phyloP scores from a whole-genome alignment of 64 coral and sea anemone species.

The Catalaphyllia jardinei region DNA sequence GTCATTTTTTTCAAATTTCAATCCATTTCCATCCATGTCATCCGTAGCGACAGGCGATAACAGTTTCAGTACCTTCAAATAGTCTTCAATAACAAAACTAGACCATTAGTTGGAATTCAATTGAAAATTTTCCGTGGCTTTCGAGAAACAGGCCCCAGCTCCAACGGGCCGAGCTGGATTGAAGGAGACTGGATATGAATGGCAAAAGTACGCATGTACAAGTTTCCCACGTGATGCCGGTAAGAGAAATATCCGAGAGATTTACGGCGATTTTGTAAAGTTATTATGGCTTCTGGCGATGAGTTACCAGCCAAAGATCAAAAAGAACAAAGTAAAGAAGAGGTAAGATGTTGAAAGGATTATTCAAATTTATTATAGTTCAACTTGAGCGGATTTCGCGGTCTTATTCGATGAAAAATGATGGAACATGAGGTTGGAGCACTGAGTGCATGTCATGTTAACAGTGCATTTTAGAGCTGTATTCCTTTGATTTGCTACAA shows the following conservation, averaged over 20 bases:
- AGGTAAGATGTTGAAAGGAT: constrained; percentile 33
- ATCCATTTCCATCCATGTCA: too few species aligned
- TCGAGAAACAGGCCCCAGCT: too few species aligned
- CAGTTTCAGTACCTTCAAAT: too few species aligned
- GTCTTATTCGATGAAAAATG: neutral
- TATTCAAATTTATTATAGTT: constrained; percentile 13
- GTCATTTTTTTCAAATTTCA: too few species aligned
- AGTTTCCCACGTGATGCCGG: constrained; percentile 72
- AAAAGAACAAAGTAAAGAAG: constrained; percentile 56
- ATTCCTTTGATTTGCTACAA: neutral
- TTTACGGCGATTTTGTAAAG: constrained; percentile 24
- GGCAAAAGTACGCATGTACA: constrained; percentile 36
- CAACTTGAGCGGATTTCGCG: neutral
- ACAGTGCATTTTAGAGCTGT: neutral
- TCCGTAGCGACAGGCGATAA: too few species aligned
- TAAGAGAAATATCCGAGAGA: constrained; percentile 26
- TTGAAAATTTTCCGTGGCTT: too few species aligned
- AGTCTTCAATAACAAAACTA: too few species aligned
- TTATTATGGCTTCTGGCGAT: constrained; percentile 88
- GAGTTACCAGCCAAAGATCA: constrained; percentile 68
- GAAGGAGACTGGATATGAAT: constrained; percentile 8
- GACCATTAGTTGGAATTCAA: too few species aligned
- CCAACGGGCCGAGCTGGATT: neutral
- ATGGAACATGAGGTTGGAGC: neutral
- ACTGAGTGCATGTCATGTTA: neutral